Evolutionary conservation across 2,113 vertebrate species (phyloP).

Genomic region (Corynorhinus townsendii): DNA sequence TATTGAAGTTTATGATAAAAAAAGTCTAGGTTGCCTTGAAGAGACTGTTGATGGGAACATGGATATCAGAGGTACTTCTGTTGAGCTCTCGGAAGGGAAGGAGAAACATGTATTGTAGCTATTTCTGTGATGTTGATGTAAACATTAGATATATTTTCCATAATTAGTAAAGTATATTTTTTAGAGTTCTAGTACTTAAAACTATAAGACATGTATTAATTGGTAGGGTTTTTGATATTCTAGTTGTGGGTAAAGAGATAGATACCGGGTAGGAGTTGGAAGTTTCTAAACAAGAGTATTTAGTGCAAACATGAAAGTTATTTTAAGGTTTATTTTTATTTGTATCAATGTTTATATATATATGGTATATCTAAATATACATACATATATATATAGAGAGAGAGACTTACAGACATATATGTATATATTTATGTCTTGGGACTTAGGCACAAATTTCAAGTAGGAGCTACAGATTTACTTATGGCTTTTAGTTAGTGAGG

Average conservation of each 20-base stretch:
- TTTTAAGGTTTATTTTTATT: background rate
- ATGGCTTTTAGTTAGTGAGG: background rate
- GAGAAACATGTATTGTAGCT: background rate
- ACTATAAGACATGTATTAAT: background rate
- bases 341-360: background rate
- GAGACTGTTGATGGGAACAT: background rate
- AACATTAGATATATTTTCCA: background rate
- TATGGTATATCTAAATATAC: too few relatives aligned
- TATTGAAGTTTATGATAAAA: background rate
- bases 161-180: background rate
- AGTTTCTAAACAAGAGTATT: background rate
- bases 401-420: background rate
- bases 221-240: background rate
- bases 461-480: background rate
- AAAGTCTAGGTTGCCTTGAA: background rate
- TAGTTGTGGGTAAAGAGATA: background rate
- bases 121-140: background rate
- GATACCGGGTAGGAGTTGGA: background rate
- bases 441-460: background rate
- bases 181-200: background rate
- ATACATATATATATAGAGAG: too few relatives aligned
- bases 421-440: background rate
- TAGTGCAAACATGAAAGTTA: background rate
- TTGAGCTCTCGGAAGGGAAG: background rate
- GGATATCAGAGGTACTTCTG: rapidly evolving